Evolutionary conservation across 2,797 vertebrate species (phyloP), one percentile per base, ranked within the genome.

Genomic region (Rhodeus uyekii): DNA sequence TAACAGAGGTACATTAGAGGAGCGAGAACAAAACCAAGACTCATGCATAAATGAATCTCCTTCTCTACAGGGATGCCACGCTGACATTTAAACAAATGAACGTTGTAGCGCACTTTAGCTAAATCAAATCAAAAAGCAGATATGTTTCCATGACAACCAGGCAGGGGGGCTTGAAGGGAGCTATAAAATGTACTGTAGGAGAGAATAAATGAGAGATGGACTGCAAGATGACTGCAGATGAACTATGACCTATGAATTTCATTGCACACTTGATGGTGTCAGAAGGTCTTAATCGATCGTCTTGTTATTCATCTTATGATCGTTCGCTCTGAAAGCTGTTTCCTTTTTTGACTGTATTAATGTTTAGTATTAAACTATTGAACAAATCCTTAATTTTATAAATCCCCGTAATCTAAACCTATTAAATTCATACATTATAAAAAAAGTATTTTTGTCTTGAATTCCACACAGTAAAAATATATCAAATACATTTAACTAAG

Each of bases 21-120:
- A 64, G 50, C 76, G 13, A 39, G 27, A 34, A 74, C 24, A 77
- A 36, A 60, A 48, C 39, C 27, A 27, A 53, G 60, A 27, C 72
- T 60, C 27, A 50, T 87, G 36, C 38, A 82, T 74, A 61, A 85
- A 39, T 60, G 48, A 76, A 67, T 50, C 74, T 78, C 71, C 36
- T 50, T 80, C 73, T 67, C 73, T 69, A 80, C 78, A 39, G 55
- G n/a, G 63, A 83, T 76, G 77, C 73, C 75, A 82, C 27, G 68
- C 46, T 87, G 85, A 87, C 84, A 86, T 89, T 88, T 87, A 86
- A 76, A 76, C 74, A 18, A 83, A 81, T 76, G 61, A 77, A 71
- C 67, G 44, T 39, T 80, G 34, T 67, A 64, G 68, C 16, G 13
- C 74, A 81, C 63, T 72, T 87, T 83, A 88, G 75, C 78, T 72